phyloP scores from a whole-genome alignment of 1,140 invertebrate species.

The Andrena cerasifolii region DNA sequence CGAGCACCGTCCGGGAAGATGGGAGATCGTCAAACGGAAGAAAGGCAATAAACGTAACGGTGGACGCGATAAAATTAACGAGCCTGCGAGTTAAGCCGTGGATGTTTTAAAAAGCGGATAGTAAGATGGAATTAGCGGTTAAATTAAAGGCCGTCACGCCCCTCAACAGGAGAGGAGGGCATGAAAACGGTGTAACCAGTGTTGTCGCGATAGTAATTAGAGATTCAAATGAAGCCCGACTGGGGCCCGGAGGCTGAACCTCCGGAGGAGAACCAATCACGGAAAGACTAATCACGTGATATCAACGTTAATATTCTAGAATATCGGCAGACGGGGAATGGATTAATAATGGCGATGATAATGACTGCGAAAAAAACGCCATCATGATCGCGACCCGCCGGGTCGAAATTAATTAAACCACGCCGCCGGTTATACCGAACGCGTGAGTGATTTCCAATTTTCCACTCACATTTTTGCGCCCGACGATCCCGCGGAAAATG shows the following conservation, averaged over 20 bases:
- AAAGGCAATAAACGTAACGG: no score
- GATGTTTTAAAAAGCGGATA: background rate
- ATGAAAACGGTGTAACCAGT: background rate
- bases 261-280: background rate
- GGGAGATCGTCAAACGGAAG: no score
- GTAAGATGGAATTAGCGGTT: background rate
- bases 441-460: background rate
- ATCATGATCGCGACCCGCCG: background rate
- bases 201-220: background rate
- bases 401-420: background rate
- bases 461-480: background rate
- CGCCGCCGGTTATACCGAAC: background rate
- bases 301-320: background rate
- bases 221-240: background rate
- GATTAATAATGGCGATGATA: conserved; percentile 1
- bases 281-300: background rate
- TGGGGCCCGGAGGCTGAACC: background rate
- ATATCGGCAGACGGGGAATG: background rate
- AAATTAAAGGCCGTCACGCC: background rate
- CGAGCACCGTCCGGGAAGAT: no score
- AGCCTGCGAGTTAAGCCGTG: no score
- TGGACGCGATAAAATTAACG: no score
- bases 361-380: background rate
- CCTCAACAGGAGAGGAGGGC: background rate
- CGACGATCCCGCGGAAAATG: background rate